Evolutionary conservation across 2,888 invertebrate genomes (phyloP).

Genomic region (Sesia apiformis): DNA sequence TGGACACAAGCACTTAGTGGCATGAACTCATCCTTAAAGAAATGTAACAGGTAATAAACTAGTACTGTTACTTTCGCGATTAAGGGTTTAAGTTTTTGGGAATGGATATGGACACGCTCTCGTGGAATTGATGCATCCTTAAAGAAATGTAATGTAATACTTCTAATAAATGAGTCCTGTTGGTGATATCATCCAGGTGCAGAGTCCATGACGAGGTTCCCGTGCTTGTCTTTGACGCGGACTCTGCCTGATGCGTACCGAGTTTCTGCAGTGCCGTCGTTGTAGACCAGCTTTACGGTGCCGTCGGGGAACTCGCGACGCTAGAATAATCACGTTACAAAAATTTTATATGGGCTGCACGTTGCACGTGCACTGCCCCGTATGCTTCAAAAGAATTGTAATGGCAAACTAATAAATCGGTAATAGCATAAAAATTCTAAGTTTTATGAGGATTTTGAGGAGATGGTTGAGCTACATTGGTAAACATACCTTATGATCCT

Average conservation of each 20-base stretch:
- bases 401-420: too few relatives aligned
- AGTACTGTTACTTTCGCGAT: too few relatives aligned
- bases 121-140: not conserved
- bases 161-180: not conserved
- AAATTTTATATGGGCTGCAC: not conserved
- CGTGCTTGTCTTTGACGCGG: conserved; percentile 88
- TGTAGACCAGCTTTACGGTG: conserved; percentile 90
- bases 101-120: too few relatives aligned
- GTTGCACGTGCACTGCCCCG: too few relatives aligned
- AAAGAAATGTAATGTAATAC: not conserved
- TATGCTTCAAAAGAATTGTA: too few relatives aligned
- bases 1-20: too few relatives aligned
- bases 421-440: too few relatives aligned
- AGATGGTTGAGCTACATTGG: not conserved
- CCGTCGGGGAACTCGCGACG: conserved; percentile 95
- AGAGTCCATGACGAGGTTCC: conserved; percentile 86
- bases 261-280: conserved; percentile 92
- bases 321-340: conserved; percentile 49
- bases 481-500: conserved; percentile 81
- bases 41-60: too few relatives aligned
- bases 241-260: conserved; percentile 92
- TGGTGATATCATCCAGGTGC: conserved; percentile 29
- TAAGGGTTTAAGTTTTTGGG: too few relatives aligned
- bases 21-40: too few relatives aligned
- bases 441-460: too few relatives aligned